Evolutionary conservation across 2,888 invertebrate genomes (phyloP), one percentile per base, ranked within the genome.

Genomic region (Antheraea assamensis): DNA sequence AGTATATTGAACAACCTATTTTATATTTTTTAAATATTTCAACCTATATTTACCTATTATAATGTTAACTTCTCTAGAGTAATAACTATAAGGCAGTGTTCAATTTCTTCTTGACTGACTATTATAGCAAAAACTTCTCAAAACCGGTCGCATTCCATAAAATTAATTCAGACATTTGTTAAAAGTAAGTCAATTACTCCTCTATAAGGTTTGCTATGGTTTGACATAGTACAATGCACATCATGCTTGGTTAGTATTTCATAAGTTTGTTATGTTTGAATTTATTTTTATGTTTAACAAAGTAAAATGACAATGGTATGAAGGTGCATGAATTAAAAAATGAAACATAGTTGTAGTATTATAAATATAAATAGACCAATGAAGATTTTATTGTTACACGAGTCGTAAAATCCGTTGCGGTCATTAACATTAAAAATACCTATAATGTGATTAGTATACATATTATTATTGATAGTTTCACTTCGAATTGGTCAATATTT

Each of bases 381-480:
- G 13, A 64, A 64, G 61, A 15, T 30, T 64, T 64, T 64, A 64
- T 64, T 64, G 30, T 64, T 27, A 64, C 30, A 64, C 61, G 61
- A 30, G 30, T 64, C 61, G 30, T 64, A 64, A 64, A 55, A 64
- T 30, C 27, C 17, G 27, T 64, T 27, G 27, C 61, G 61, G 61
- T 64, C 61, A 64, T 30, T 30, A 64, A 30, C 61, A 64, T 64
- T 64, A 64, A 17, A 30, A 64, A 64, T 64, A 64, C 61, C 27
- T 64, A 30, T 3, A 58, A 52, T 52, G 52, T 58, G 24, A 58
- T 58, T 58, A 58, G 24, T 58, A 58, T 58, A 8, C 58, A 58
- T 24, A 58, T 58, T 58, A 58, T 58, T 58, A n/a, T 21, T 52
- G 10, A 24, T 58, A 58, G 58, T 24, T 55, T n/a, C 58, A 24